Evolutionary conservation across 2,113 vertebrate genomes (phyloP).

Genomic region (Leptocoma aspasia): DNA sequence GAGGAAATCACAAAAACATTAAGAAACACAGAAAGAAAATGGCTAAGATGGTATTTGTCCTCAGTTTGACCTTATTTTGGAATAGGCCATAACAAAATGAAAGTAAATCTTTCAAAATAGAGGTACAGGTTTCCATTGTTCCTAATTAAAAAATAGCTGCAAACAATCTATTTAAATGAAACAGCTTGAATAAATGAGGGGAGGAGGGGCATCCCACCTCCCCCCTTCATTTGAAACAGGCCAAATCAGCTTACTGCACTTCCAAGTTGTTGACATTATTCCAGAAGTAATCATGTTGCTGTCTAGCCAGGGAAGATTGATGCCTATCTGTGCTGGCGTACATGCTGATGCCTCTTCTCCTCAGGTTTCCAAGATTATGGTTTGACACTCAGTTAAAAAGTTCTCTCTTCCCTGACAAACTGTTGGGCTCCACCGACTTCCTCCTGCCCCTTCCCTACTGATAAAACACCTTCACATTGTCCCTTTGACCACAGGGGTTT

Average conservation of each 20-base stretch:
- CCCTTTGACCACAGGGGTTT: not conserved
- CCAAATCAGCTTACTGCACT: slow-evolving; percentile 18
- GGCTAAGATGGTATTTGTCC: not conserved
- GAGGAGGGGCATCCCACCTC: not conserved
- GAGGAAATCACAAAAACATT: not conserved
- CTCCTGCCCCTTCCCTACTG: not conserved
- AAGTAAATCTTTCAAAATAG: not conserved
- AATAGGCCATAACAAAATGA: not conserved
- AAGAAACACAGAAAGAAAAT: not conserved
- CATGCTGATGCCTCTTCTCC: slow-evolving; percentile 21
- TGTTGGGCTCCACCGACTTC: not conserved
- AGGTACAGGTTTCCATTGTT: not conserved
- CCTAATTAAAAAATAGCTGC: not conserved
- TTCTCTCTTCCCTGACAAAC: slow-evolving; percentile 24
- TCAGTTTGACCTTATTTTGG: not conserved
- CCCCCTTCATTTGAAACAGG: not conserved
- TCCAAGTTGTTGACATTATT: slow-evolving; percentile 16
- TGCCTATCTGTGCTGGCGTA: slow-evolving; percentile 30
- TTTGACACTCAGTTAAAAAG: slow-evolving; percentile 43
- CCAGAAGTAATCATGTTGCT: slow-evolving; percentile 52
- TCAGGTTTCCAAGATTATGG: slow-evolving; percentile 32
- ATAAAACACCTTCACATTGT: not conserved
- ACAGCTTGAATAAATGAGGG: not conserved
- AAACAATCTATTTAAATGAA: not conserved
- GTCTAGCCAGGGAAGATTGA: slow-evolving; percentile 15